A percentile compares a stretch with the other conserved stretches of the same genome.
Evolutionary conservation across 2,888 invertebrate species (phyloP).

Genomic region (Melangyna quadrimaculata): DNA sequence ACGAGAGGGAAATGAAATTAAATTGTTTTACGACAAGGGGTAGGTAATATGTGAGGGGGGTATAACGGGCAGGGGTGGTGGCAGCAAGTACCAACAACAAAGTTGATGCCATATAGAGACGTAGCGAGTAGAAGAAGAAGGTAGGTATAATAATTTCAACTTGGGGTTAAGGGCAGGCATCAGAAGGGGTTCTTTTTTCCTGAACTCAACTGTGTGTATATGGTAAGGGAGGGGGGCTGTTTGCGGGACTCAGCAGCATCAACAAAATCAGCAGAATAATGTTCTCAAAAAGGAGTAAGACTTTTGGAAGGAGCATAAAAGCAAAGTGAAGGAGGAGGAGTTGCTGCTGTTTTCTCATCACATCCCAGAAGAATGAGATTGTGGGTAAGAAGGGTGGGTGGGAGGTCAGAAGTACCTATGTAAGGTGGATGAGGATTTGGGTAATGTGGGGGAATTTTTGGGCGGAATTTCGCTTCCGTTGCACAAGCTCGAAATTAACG

Average conservation of each 20-base stretch:
- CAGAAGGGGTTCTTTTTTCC: conserved; percentile 40
- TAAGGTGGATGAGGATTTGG: neutral
- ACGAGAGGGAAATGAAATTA: conserved; percentile 72
- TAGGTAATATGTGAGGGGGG: conserved; percentile 65
- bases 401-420: no score
- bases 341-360: conserved; percentile 9
- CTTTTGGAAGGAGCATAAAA: conserved; percentile 52
- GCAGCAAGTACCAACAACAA: conserved; percentile 17
- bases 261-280: conserved; percentile 68
- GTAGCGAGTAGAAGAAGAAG: conserved; percentile 12
- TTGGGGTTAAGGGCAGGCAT: conserved; percentile 68
- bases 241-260: conserved; percentile 46
- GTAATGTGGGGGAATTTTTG: conserved; percentile 15
- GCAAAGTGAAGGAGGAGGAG: conserved; percentile 55
- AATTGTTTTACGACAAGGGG: conserved; percentile 68
- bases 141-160: conserved; percentile 63
- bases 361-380: conserved; percentile 15
- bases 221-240: neutral
- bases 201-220: neutral
- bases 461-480: conserved; percentile 58
- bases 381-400: neutral
- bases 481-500: conserved; percentile 69
- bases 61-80: neutral
- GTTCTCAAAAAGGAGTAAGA: conserved; percentile 56
- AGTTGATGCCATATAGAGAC: conserved; percentile 38